Base-by-base conservation (phyloP, 2,113 vertebrate species). In the Seriola aureovittata region DNA sequence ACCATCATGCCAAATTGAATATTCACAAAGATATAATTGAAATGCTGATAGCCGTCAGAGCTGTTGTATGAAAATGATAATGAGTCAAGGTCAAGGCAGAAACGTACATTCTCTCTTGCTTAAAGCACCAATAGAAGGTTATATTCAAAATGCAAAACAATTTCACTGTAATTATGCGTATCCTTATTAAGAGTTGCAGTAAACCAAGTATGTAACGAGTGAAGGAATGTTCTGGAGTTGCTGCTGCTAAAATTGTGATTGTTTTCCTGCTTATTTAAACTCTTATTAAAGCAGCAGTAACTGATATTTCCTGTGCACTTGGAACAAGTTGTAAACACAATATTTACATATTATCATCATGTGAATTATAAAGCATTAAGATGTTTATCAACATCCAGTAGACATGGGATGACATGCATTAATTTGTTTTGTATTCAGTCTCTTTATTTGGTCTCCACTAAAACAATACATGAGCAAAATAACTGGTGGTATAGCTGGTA, bases 11-110 rank as follows among this genome's bases (percentile, higher is more conserved):
- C 77, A 80, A 75, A 85, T 52, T 88, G 57, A 91, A 86, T 88
- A 89, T 88, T 83, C 87, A 84, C 80, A 85, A 55, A 85, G 84
- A 79, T 69, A 50, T 59, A 73, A 90, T 64, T 71, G 79, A 90
- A 90, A 80, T 73, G 85, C 82, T 85, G 84, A 91, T 93, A 71
- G 78, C 55, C 74, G 81, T 89, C 67, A 82, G 74, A 86, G 76
- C 69, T 34, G 74, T 60, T 62, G 46, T 54, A 62, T 75, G 60
- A 65, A 84, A 57, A 75, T 44, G 54, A 81, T 81, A 89, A 85
- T 82, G 75, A 86, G 58, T 72, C 75, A 73, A 81, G 80, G 80
- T 90, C 84, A 84, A 88, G 82, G 65, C 82, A 78, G 71, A 72
- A 82, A 75, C 54, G 44, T 54, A 63, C 3, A 55, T 69, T 58